phyloP scores from a whole-genome alignment of 2,888 invertebrate genomes.

The Geophilus truncorum region DNA sequence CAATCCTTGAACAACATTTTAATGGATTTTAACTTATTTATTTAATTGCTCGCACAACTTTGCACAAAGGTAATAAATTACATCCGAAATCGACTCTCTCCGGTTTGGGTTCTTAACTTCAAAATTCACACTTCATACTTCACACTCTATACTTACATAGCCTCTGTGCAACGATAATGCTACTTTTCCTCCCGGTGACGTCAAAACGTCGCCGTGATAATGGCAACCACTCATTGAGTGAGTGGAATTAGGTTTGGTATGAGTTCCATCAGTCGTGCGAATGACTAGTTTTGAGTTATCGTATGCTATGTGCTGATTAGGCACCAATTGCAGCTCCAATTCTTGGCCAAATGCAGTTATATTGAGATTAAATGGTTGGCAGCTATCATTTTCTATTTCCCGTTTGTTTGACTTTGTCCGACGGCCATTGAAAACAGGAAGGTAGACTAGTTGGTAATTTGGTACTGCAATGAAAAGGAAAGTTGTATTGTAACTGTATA shows the following conservation, averaged over 20 bases:
- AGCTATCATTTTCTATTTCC: background rate
- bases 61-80: too few species aligned
- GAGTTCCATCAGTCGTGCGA: constrained; percentile 10
- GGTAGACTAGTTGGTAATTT: background rate
- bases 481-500: background rate
- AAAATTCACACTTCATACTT: too few species aligned
- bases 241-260: constrained; percentile 9
- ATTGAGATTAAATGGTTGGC: background rate
- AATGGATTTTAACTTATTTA: too few species aligned
- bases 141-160: constrained; percentile 36
- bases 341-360: background rate
- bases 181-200: constrained; percentile 37
- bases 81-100: too few species aligned
- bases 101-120: too few species aligned
- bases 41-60: too few species aligned
- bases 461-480: background rate
- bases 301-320: background rate
- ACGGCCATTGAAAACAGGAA: background rate
- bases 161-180: constrained; percentile 39
- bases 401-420: background rate
- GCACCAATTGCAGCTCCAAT: background rate
- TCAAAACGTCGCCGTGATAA: constrained; percentile 38
- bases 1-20: too few species aligned
- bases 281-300: background rate
- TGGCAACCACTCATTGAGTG: constrained; percentile 36